Conservation (phyloP, 2,888 invertebrate genomes). For the Trichopoda pennipes region DNA sequence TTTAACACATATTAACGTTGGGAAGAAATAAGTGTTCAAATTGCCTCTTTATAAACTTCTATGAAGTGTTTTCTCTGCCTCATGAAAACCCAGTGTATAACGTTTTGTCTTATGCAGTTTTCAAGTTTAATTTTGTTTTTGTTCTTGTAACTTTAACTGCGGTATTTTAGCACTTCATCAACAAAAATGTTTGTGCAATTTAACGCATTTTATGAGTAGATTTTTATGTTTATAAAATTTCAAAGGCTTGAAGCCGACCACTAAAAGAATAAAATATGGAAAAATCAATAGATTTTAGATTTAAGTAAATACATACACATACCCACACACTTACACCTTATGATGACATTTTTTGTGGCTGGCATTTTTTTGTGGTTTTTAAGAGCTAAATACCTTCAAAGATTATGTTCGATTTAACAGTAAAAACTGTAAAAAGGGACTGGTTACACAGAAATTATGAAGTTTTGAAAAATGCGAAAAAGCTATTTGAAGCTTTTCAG, state of each 20-base stretch:
- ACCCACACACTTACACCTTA: not conserved
- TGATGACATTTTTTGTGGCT: slow-evolving; percentile 22
- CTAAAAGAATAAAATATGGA: slow-evolving; percentile 8
- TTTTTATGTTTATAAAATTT: slow-evolving; percentile 57
- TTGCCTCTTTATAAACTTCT: not conserved
- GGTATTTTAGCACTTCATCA: slow-evolving; percentile 53
- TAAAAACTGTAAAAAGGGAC: not conserved
- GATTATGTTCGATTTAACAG: slow-evolving; percentile 33
- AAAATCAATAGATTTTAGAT: slow-evolving; percentile 58
- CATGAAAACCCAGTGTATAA: not conserved
- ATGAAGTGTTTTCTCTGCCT: not conserved
- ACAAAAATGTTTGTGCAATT: slow-evolving; percentile 49
- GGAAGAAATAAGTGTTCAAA: too few species aligned
- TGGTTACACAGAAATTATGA: not conserved
- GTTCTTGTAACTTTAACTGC: slow-evolving; percentile 6
- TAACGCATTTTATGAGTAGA: slow-evolving; percentile 62
- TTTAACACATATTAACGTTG: too few species aligned
- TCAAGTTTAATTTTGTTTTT: not conserved
- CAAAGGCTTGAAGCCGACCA: slow-evolving; percentile 53
- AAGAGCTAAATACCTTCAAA: slow-evolving; percentile 38
- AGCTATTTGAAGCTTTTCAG: too few species aligned
- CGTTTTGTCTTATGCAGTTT: not conserved
- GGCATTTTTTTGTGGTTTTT: slow-evolving; percentile 22
- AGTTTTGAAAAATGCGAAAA: too few species aligned
- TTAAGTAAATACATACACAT: slow-evolving; percentile 23